A percentile compares a stretch with the other conserved stretches of the same genome.
These are phyloP conservation scores for Drosophila setifemur DNA, from an alignment of 1,140 invertebrate genomes.

Conservation along the genomic window DNA sequence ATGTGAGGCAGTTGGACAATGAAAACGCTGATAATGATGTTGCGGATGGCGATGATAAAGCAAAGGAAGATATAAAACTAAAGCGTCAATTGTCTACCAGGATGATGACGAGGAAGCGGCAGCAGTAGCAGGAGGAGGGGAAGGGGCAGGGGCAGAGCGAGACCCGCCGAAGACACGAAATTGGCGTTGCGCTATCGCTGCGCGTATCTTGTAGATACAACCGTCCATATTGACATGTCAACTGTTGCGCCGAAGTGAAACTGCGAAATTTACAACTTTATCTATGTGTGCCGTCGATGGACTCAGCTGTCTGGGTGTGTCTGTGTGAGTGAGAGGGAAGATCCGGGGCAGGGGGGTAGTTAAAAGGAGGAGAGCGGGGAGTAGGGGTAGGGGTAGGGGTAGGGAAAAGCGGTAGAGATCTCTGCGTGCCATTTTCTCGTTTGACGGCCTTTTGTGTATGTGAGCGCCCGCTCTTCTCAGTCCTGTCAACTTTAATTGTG, in stretches of 20 bases:
- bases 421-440: constrained; percentile 74
- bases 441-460: constrained; percentile 71
- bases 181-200: constrained; percentile 26
- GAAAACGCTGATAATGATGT: constrained; percentile 41
- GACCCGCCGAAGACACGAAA: constrained; percentile 24
- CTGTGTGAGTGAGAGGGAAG: too few relatives aligned
- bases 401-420: constrained; percentile 36
- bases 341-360: neutral
- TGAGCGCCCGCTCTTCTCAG: constrained; percentile 27
- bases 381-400: neutral
- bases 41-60: constrained; percentile 59
- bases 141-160: neutral
- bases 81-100: constrained; percentile 64
- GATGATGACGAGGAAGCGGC: constrained; percentile 19
- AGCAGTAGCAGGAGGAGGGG: neutral
- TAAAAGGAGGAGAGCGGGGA: neutral
- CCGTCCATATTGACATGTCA: constrained; percentile 71
- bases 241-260: constrained; percentile 46
- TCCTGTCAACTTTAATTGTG: constrained; percentile 56
- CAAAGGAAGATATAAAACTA: constrained; percentile 66
- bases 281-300: constrained; percentile 65
- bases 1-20: constrained; percentile 41
- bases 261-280: constrained; percentile 78
- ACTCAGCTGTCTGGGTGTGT: neutral
- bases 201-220: constrained; percentile 40